Percentiles rank a stretch among this genome's conserved stretches.
These are phyloP conservation scores for Drosophila triauraria DNA, from an alignment of 1,140 invertebrate genomes.

Conservation along the genomic window DNA sequence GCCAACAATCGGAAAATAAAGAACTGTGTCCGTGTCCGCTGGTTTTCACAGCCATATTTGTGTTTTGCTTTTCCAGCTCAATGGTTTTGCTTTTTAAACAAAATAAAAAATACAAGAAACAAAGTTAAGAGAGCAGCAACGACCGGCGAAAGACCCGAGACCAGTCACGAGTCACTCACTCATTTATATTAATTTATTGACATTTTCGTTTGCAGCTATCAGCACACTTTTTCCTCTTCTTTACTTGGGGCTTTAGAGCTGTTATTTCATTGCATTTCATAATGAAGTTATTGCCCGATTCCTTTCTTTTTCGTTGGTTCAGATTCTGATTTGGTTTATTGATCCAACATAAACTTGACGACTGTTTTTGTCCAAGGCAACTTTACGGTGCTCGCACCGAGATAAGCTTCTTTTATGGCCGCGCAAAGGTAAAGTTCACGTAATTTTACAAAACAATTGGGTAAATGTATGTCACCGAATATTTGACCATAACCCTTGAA, in stretches of 20 bases:
- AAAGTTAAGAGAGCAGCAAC: neutral
- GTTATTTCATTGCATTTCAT: conserved; percentile 42
- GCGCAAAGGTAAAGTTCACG: conserved; percentile 25
- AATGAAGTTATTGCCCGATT: conserved; percentile 26
- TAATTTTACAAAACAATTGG: conserved; percentile 2
- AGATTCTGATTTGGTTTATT: conserved; percentile 30
- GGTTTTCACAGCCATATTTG: conserved; percentile 22
- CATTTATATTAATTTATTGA: conserved; percentile 83
- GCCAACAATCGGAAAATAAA: conserved; percentile 43
- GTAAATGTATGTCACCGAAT: neutral
- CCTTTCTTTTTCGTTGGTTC: neutral
- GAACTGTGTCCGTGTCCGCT: conserved; percentile 10
- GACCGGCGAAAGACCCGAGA: conserved; percentile 24
- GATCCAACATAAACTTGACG: conserved; percentile 17
- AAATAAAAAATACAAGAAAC: neutral
- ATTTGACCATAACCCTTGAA: neutral
- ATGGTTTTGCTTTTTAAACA: conserved; percentile 31
- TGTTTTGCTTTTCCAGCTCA: conserved; percentile 32
- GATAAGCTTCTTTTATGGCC: conserved; percentile 32
- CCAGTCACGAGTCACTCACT: conserved; percentile 75
- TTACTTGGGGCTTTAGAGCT: conserved; percentile 35
- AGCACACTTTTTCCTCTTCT: conserved; percentile 37
- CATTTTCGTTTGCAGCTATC: conserved; percentile 69
- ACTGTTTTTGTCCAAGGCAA: conserved; percentile 26
- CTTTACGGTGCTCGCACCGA: conserved; percentile 3